Base-by-base conservation (phyloP, 2,797 vertebrate genomes). In the Sphenopsis melanotis region DNA sequence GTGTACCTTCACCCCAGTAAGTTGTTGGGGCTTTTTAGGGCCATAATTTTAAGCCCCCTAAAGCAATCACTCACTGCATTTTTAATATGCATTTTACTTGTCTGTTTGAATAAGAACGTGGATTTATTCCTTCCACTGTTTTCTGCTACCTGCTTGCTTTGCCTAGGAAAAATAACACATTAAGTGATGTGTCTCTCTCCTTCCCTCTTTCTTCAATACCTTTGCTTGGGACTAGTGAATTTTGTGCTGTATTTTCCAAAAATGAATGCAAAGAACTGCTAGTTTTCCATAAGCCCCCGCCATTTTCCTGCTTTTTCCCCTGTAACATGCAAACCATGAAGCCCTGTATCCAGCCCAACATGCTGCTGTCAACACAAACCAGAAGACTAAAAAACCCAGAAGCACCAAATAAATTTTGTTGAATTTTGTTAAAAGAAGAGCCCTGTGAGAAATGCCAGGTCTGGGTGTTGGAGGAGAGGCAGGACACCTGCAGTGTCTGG, bases 261-360 rank as follows among this genome's bases (percentile, higher is more conserved):
- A 68, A 50, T 2, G 0, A 11, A 4, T 53, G 17, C 12, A 42
- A 63, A 79, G 50, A 56, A 44, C 10, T 10, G 27, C 19, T 34
- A 7, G 16, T 49, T 77, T 64, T 37, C 44, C 36, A 11, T 52
- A 71, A 64, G 5, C 41, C 23, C 75, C 15, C 2, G n/a, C 23
- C 1, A 4, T 60, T 84, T 80, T 49, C 49, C 37, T 63, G 18
- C 18, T 70, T 59, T 50, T 3, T 0, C 30, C 42, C 24, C 47
- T 17, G 1, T 19, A 57, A 42, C 15, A 36, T 8, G 2, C 36
- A 53, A 68, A 49, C 9, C 22, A 10, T 2, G 2, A 29, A 55
- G 23, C 27, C 0, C 0, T 3, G 12, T 16, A 39, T 41, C 20
- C 26, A 56, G 53, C 55, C 47, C 26, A 44, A 23, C 8, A 12